Percentiles rank a stretch among this genome's conserved stretches.
phyloP scores from a whole-genome alignment of 2,888 invertebrate genomes.

The Agriotes lineatus region DNA sequence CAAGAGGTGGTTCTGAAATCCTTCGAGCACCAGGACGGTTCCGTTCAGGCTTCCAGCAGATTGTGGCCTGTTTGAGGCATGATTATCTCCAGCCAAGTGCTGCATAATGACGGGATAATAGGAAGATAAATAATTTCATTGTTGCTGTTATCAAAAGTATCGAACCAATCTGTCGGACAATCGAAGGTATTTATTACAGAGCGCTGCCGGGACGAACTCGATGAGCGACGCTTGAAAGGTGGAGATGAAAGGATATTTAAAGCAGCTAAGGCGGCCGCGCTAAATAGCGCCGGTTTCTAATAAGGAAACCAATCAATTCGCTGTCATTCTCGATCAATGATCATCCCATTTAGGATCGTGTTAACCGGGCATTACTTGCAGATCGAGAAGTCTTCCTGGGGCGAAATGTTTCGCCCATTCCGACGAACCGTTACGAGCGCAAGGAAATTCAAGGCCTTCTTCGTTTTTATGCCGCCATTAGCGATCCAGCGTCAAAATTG shows the following conservation, averaged over 20 bases:
- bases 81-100: no score
- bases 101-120: not conserved
- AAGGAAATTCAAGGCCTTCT: not conserved
- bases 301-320: constrained; percentile 48
- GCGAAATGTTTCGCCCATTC: constrained; percentile 1
- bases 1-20: no score
- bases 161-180: constrained; percentile 14
- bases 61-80: no score
- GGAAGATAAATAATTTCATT: not conserved
- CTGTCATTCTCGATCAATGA: constrained; percentile 45
- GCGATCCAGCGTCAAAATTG: no score
- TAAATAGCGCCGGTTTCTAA: constrained; percentile 44
- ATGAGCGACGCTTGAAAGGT: not conserved
- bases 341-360: constrained; percentile 41
- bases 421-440: constrained; percentile 7
- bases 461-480: not conserved
- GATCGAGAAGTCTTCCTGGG: constrained; percentile 11
- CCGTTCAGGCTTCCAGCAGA: no score
- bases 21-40: no score
- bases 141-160: constrained; percentile 1
- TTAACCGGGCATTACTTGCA: constrained; percentile 28
- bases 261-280: not conserved
- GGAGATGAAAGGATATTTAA: constrained; percentile 5
- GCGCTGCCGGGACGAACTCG: constrained; percentile 12
- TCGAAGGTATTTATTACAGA: constrained; percentile 13